Evolutionary conservation across 1,140 invertebrate genomes (phyloP), one percentile per base, ranked within the genome.

Genomic region (Sitodiplosis mosellana): DNA sequence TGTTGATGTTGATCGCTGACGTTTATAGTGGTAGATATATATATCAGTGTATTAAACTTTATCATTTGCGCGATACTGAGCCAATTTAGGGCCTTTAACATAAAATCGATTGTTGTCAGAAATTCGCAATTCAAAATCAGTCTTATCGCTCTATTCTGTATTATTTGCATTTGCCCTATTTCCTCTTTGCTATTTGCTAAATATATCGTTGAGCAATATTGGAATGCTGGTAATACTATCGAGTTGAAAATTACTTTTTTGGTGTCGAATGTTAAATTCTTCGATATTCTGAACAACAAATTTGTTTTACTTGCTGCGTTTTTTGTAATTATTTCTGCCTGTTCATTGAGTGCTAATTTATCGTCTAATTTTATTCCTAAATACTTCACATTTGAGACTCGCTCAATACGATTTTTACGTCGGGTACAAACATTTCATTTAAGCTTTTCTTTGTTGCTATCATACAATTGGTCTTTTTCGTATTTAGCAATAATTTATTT

Each of bases 221-320:
- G 47, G 19, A 55, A 44, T 14, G 53, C 50, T 12, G 49, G 48
- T 20, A 48, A 48, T 14, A 55, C 48, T 1, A 55, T 49, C 11
- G 48, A 36, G n/a, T 53, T 52, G 27, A 52, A 55, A 2, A 55
- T 20, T 10, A 36, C 44, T n/a, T 33, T 27, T 49, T 46, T 49
- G 1, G 42, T 41, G 17, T 49, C 42, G 18, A 40, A 11, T 12
- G 50, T 21, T 11, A 53, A 0, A 34, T 15, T 27, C 2, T 48
- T 33, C 11, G 48, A 46, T 21, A 54, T 15, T 43, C 51, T 53
- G 46, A 48, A 50, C 8, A 52, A 48, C 21, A 52, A 48, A 20
- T 37, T 34, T 8, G 20, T 27, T 15, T 19, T 15, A 8, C 15
- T 21, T 1, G 46, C n/a, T n/a, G n/a, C n/a, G n/a, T n/a, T n/a